These are phyloP conservation scores for Carcinoscorpius rotundicauda DNA, from an alignment of 1,140 invertebrate species.

Conservation along the genomic window DNA sequence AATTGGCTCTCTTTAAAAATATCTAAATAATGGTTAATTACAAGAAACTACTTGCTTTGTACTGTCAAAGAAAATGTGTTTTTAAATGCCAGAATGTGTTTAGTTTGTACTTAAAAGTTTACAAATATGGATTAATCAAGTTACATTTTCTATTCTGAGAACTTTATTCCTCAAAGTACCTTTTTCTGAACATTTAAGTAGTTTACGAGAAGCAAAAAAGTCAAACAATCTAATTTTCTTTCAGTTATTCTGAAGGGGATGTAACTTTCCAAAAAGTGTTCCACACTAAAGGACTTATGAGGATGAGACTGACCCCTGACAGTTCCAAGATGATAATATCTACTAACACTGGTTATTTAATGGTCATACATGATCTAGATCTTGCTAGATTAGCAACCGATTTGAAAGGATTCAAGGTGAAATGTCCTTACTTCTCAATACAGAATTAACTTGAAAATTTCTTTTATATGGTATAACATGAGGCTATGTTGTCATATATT, in stretches of 20 bases:
- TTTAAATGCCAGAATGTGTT: too few species aligned
- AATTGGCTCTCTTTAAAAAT: too few species aligned
- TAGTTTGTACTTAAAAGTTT: too few species aligned
- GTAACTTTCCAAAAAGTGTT: conserved; percentile 69
- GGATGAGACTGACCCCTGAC: conserved; percentile 71
- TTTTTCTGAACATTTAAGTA: background rate
- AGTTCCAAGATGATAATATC: conserved; percentile 77
- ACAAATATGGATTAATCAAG: background rate
- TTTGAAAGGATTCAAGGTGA: conserved; percentile 70
- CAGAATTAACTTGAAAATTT: too few species aligned
- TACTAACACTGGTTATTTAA: conserved; percentile 74
- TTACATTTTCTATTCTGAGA: background rate
- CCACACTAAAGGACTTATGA: conserved; percentile 68
- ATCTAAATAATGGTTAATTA: too few species aligned
- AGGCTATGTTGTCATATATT: too few species aligned
- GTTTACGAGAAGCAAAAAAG: background rate
- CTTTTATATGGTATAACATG: too few species aligned
- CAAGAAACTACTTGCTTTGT: too few species aligned
- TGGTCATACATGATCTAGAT: conserved; percentile 79
- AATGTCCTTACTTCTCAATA: conserved; percentile 2
- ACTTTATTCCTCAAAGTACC: background rate
- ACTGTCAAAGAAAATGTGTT: too few species aligned
- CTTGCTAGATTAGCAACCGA: conserved; percentile 62
- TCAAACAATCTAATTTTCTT: conserved; percentile 7
- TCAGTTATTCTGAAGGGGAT: conserved; percentile 56